Percentiles rank a stretch among this genome's conserved stretches.
Evolutionary conservation across 2,113 vertebrate species (phyloP).

Genomic region (Maccullochella peelii): DNA sequence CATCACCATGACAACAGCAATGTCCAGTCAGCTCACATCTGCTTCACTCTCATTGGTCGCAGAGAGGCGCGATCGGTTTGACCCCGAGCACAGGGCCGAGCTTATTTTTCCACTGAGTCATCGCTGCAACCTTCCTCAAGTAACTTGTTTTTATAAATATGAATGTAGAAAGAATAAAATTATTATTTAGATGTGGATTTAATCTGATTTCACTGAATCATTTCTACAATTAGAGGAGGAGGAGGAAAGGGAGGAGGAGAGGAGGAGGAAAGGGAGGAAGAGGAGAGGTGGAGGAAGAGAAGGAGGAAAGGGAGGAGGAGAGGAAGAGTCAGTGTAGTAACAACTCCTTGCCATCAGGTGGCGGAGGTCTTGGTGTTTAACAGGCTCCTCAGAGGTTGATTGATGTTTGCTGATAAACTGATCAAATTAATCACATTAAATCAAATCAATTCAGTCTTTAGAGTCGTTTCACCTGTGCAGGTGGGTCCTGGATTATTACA

Average conservation of each 20-base stretch:
- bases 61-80: neutral
- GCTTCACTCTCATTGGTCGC: neutral
- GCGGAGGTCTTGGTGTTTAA: too few relatives aligned
- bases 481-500: too few relatives aligned
- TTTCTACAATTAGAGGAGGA: neutral
- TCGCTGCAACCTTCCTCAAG: neutral
- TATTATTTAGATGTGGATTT: neutral
- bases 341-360: too few relatives aligned
- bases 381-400: too few relatives aligned
- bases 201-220: neutral
- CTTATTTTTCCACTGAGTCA: slow-evolving; percentile 1
- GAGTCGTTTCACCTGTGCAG: too few relatives aligned
- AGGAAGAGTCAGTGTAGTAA: too few relatives aligned
- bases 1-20: slow-evolving; percentile 1
- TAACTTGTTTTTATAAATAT: neutral
- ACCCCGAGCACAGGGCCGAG: slow-evolving; percentile 6
- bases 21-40: neutral
- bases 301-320: neutral
- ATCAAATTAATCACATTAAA: too few relatives aligned
- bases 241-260: too few relatives aligned
- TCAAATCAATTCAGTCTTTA: too few relatives aligned
- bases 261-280: too few relatives aligned
- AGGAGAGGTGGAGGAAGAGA: too few relatives aligned
- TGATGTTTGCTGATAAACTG: too few relatives aligned
- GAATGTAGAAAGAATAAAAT: neutral